These are phyloP conservation scores for Scaptomyza flava DNA, from an alignment of 2,888 invertebrate species.

Conservation along the genomic window DNA sequence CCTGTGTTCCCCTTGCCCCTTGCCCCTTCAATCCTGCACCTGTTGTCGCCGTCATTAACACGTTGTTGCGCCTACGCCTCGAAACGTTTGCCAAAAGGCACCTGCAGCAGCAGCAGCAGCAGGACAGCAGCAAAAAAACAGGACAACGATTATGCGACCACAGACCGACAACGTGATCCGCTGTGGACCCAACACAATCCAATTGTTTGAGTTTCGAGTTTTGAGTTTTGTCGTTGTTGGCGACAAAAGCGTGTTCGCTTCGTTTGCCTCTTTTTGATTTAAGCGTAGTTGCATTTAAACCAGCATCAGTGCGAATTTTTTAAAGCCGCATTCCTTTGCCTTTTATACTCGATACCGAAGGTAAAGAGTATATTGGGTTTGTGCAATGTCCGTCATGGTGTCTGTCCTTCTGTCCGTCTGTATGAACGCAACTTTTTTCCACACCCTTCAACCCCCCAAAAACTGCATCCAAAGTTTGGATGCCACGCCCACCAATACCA, in stretches of 20 bases:
- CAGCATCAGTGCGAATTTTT: slow-evolving; percentile 27
- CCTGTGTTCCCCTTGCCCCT: slow-evolving; percentile 37
- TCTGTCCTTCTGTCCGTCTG: too few species aligned
- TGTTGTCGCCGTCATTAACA: slow-evolving; percentile 60
- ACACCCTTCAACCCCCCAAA: too few species aligned
- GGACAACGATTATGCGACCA: slow-evolving; percentile 43
- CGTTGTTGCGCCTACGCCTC: slow-evolving; percentile 72
- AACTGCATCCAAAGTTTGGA: too few species aligned
- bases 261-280: slow-evolving; percentile 14
- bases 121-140: slow-evolving; percentile 26
- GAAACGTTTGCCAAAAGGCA: slow-evolving; percentile 32
- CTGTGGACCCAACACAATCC: slow-evolving; percentile 12
- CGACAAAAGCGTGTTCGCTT: slow-evolving; percentile 16
- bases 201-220: slow-evolving; percentile 39
- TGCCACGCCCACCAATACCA: too few species aligned
- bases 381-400: too few species aligned
- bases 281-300: slow-evolving; percentile 23
- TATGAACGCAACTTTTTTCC: too few species aligned
- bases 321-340: slow-evolving; percentile 18
- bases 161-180: slow-evolving; percentile 48
- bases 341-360: too few species aligned
- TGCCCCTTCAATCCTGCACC: neutral
- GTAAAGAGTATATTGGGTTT: too few species aligned
- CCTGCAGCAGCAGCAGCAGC: slow-evolving; percentile 5
- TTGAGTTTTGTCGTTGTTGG: slow-evolving; percentile 16